phyloP scores from a whole-genome alignment of 2,888 invertebrate species.

The Drosophila koepferae region DNA sequence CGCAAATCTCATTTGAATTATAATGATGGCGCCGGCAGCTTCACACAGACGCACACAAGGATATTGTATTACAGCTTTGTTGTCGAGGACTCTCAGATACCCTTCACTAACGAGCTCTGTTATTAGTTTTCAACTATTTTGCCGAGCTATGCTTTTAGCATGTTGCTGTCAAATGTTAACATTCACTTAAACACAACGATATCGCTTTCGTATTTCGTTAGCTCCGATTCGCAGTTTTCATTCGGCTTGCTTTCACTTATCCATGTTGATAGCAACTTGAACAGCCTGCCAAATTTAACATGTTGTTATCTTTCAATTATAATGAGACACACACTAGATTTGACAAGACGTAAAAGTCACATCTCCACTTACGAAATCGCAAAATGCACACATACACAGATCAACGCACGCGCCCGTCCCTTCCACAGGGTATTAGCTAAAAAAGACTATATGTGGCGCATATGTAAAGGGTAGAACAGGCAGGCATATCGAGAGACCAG shows the following conservation, averaged over 20 bases:
- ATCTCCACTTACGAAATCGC: not conserved
- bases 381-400: not conserved
- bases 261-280: not conserved
- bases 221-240: not conserved
- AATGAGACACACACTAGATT: not conserved
- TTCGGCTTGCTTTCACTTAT: not conserved
- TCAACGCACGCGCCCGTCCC: too few relatives aligned
- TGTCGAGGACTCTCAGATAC: conserved; percentile 10
- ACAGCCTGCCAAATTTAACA: conserved; percentile 1
- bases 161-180: not conserved
- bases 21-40: conserved; percentile 75
- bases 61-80: conserved; percentile 3
- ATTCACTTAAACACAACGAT: not conserved
- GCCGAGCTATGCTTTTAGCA: not conserved
- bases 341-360: not conserved
- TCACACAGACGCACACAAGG: conserved; percentile 22
- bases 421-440: not conserved
- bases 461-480: conserved; percentile 13
- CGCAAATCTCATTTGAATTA: conserved; percentile 78
- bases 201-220: not conserved
- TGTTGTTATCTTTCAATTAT: not conserved
- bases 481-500: too few relatives aligned
- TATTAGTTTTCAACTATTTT: not conserved
- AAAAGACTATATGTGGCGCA: conserved; percentile 1
- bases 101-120: not conserved